Evolutionary conservation across 2,888 invertebrate genomes (phyloP).

Genomic region (Luffia ferchaultella): DNA sequence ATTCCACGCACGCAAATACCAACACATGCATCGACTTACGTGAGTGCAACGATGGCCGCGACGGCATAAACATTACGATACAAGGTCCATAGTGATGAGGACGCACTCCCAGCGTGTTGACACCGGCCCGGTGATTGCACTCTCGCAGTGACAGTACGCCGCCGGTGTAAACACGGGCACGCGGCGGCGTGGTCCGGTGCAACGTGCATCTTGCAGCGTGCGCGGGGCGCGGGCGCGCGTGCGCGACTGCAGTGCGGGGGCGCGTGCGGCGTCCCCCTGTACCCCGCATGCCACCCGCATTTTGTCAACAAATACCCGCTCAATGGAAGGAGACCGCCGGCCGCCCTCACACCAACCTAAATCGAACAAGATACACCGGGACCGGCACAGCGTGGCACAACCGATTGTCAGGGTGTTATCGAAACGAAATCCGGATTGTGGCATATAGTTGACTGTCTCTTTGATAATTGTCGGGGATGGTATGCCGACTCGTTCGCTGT

Average conservation of each 20-base stretch:
- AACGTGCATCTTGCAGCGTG: constrained; percentile 22
- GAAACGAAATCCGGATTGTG: too few species aligned
- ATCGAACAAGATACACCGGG: too few species aligned
- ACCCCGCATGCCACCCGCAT: constrained; percentile 10
- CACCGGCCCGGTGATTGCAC: not conserved
- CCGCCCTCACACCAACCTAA: constrained; percentile 22
- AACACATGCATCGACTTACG: not conserved
- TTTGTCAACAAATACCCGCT: constrained; percentile 44
- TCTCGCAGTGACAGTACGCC: not conserved
- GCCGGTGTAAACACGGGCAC: not conserved
- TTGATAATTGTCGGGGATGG: too few species aligned
- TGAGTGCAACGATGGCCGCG: constrained; percentile 8
- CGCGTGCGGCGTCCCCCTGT: constrained; percentile 22
- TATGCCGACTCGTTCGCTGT: too few species aligned
- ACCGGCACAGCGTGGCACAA: too few species aligned
- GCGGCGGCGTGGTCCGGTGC: constrained; percentile 1
- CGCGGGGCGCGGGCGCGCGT: constrained; percentile 39
- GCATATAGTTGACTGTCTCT: too few species aligned
- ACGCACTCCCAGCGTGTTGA: not conserved
- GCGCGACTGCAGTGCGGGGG: constrained; percentile 31
- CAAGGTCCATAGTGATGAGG: not conserved
- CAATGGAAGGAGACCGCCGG: constrained; percentile 45
- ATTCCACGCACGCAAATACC: constrained; percentile 5
- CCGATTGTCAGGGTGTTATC: too few species aligned
- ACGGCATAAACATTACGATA: not conserved